phyloP scores from a whole-genome alignment of 2,113 vertebrate genomes.

The Girardinichthys multiradiatus region DNA sequence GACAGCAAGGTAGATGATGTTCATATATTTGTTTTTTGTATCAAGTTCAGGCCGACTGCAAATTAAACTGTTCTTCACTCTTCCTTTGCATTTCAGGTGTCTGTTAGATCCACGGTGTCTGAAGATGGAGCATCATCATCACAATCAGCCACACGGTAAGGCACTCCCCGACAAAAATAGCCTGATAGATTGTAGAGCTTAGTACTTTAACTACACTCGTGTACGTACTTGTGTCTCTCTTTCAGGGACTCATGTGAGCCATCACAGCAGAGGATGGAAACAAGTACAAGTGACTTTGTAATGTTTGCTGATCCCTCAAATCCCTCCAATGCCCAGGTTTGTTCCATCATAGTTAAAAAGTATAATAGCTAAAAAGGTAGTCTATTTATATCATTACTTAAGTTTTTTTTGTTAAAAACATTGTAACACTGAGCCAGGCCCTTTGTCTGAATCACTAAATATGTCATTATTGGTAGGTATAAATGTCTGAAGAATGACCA shows the following conservation, averaged over 20 bases:
- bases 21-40: neutral
- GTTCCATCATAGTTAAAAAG: neutral
- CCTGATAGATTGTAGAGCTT: neutral
- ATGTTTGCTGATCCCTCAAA: slow-evolving; percentile 40
- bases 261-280: neutral
- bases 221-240: neutral
- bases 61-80: neutral
- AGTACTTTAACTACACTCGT: neutral
- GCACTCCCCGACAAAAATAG: neutral
- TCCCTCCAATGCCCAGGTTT: slow-evolving; percentile 22
- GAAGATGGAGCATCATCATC: slow-evolving; percentile 23
- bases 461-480: too few relatives aligned
- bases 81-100: slow-evolving; percentile 51
- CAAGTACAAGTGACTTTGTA: slow-evolving; percentile 12
- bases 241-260: slow-evolving; percentile 38
- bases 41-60: neutral
- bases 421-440: too few relatives aligned
- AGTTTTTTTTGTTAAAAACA: too few relatives aligned
- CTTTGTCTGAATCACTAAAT: too few relatives aligned
- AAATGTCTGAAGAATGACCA: too few relatives aligned
- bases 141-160: slow-evolving; percentile 22
- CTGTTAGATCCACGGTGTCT: slow-evolving; percentile 31
- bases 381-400: too few relatives aligned
- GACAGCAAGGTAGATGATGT: slow-evolving; percentile 62
- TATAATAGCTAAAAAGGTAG: too few relatives aligned